A percentile compares a stretch with the other conserved stretches of the same genome.
Conservation (phyloP, 1,140 invertebrate genomes). For the Asbolus verrucosus region DNA sequence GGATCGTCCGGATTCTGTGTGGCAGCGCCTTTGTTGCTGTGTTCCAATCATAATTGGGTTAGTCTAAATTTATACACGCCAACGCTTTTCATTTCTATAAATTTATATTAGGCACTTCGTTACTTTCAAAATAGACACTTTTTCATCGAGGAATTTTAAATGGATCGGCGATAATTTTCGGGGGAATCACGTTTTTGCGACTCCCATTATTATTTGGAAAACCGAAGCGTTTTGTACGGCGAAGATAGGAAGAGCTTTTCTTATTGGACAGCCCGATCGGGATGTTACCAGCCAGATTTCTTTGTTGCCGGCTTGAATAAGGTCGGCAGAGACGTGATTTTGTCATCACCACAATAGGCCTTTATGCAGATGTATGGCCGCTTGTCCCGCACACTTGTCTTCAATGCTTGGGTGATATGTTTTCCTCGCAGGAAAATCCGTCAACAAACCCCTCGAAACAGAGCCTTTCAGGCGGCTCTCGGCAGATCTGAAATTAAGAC, state of each 20-base stretch:
- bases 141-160: no score
- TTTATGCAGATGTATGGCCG: background rate
- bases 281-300: background rate
- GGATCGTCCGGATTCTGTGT: constrained; percentile 2
- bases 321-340: background rate
- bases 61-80: constrained; percentile 34
- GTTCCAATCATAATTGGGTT: constrained; percentile 19
- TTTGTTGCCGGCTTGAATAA: background rate
- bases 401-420: no score
- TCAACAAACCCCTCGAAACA: no score
- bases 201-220: background rate
- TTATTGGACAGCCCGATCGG: no score
- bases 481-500: no score
- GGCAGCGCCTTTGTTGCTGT: constrained; percentile 9
- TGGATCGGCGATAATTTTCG: background rate
- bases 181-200: constrained; percentile 11
- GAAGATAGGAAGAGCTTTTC: no score
- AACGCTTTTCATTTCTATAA: constrained; percentile 38
- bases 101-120: constrained; percentile 19
- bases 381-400: background rate
- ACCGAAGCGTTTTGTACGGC: no score
- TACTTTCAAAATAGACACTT: constrained; percentile 34
- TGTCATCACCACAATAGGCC: background rate
- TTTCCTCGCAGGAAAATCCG: no score
- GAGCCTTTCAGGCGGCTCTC: no score